phyloP scores from a whole-genome alignment of 2,888 invertebrate species.

The Heliconius erato region DNA sequence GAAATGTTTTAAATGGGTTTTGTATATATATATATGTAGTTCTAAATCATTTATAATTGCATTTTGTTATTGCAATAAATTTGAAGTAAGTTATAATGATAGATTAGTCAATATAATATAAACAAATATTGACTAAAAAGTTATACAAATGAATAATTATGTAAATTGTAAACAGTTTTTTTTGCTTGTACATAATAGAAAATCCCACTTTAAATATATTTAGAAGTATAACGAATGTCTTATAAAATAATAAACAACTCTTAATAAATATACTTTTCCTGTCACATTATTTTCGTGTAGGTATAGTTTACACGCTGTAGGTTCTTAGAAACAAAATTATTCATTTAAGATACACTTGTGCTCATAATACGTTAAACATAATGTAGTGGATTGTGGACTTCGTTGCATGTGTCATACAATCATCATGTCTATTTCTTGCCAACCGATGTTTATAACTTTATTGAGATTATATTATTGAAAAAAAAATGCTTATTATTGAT shows the following conservation, averaged over 20 bases:
- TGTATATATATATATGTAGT: too few relatives aligned
- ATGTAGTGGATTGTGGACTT: background rate
- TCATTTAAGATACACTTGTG: constrained; percentile 13
- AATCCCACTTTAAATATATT: too few relatives aligned
- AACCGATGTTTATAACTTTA: background rate
- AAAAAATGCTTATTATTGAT: background rate
- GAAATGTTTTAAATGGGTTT: too few relatives aligned
- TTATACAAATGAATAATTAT: too few relatives aligned
- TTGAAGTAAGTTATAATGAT: too few relatives aligned
- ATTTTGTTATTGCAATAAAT: too few relatives aligned
- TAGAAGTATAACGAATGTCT: background rate
- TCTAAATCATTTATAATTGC: too few relatives aligned
- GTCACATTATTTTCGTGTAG: background rate
- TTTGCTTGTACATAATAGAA: too few relatives aligned
- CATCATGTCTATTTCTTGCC: background rate
- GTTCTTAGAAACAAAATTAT: constrained; percentile 7
- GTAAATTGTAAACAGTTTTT: too few relatives aligned
- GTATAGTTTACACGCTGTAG: background rate
- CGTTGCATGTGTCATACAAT: background rate
- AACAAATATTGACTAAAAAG: too few relatives aligned
- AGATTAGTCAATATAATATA: too few relatives aligned
- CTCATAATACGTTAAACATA: constrained; percentile 10
- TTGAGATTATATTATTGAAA: background rate
- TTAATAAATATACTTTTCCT: background rate
- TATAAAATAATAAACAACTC: constrained; percentile 2